Conservation (phyloP, 2,888 invertebrate genomes). For the Heliconius ismenius region DNA sequence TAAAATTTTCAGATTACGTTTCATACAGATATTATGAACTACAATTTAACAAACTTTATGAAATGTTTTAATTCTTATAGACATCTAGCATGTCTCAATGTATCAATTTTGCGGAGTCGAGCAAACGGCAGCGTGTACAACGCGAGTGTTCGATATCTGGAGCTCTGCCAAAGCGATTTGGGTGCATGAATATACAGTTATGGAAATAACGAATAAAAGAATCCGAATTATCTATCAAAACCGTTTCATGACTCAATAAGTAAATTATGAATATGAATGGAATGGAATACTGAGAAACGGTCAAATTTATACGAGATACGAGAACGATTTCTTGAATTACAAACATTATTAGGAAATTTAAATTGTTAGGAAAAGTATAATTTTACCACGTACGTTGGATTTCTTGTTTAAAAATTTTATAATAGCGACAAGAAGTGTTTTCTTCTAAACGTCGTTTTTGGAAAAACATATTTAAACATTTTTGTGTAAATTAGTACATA, state of each 20-base stretch:
- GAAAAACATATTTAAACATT: neutral
- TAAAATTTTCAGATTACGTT: neutral
- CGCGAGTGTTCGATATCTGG: conserved; percentile 36
- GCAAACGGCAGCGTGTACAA: conserved; percentile 26
- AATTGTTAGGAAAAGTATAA: neutral
- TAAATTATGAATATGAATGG: neutral
- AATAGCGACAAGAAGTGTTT: neutral
- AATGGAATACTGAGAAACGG: neutral
- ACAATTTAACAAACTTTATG: neutral
- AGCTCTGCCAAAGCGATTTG: conserved; percentile 38
- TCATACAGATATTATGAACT: too few relatives aligned
- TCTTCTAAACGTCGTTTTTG: neutral
- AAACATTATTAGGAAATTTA: neutral
- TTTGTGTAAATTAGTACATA: neutral
- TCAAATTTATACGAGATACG: neutral
- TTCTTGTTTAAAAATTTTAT: neutral
- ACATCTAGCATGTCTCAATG: conserved; percentile 4
- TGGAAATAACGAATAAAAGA: conserved; percentile 20
- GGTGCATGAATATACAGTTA: conserved; percentile 27
- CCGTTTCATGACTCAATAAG: conserved; percentile 14
- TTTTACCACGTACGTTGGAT: neutral
- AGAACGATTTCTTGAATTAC: neutral
- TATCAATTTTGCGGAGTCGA: conserved; percentile 11
- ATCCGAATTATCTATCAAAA: conserved; percentile 21
- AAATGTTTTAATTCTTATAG: conserved; percentile 8